Percentiles rank a stretch among this genome's conserved stretches.
phyloP scores from a whole-genome alignment of 2,113 vertebrate species.

The Hyperoodon ampullatus region DNA sequence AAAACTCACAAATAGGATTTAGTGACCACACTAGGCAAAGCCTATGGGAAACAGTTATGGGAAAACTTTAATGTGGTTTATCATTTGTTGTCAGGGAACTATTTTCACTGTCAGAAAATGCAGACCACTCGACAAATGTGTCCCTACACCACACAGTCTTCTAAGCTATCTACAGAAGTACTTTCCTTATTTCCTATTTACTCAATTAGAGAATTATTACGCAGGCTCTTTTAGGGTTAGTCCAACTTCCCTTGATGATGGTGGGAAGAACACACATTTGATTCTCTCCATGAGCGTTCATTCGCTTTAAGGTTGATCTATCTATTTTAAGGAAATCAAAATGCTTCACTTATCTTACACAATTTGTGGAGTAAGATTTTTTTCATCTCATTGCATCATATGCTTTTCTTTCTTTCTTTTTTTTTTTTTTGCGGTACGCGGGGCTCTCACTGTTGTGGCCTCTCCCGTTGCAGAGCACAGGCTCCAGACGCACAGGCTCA shows the following conservation, averaged over 20 bases:
- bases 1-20: neutral
- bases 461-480: no score
- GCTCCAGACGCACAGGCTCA: no score
- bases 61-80: neutral
- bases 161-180: neutral
- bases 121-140: neutral
- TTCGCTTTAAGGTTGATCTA: neutral
- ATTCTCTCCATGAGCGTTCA: neutral
- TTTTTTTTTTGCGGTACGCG: no score
- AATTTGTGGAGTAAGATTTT: neutral
- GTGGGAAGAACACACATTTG: neutral
- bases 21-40: neutral
- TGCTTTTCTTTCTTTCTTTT: neutral
- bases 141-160: neutral
- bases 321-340: neutral
- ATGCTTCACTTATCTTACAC: neutral
- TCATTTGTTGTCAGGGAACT: neutral
- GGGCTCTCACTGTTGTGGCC: no score
- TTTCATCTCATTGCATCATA: neutral
- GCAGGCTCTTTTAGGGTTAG: neutral
- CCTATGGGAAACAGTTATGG: neutral
- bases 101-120: neutral
- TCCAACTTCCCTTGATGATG: neutral
- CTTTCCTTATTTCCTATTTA: neutral
- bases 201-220: neutral